Conservation (phyloP, 2,113 vertebrate genomes). For the Cichladusa arquata region DNA sequence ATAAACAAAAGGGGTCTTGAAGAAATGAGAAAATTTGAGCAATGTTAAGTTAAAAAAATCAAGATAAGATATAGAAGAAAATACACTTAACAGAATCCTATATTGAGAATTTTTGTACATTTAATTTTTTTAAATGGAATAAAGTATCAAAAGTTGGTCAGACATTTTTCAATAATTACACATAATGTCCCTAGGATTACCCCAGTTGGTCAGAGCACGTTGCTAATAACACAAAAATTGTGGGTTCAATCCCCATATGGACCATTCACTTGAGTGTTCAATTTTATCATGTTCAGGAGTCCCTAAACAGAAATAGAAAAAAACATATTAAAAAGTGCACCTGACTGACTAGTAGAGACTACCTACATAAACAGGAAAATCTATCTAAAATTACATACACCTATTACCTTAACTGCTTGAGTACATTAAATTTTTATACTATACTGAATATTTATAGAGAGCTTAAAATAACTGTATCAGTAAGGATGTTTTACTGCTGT, state of each 20-base stretch:
- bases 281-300: background rate
- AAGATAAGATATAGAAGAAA: background rate
- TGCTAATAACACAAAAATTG: background rate
- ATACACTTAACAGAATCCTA: accelerated
- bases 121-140: background rate
- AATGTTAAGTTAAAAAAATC: background rate
- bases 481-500: background rate
- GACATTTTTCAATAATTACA: background rate
- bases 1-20: background rate
- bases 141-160: background rate
- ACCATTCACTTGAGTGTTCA: background rate
- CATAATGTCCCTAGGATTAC: background rate
- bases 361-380: background rate
- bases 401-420: background rate
- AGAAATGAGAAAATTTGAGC: background rate
- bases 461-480: background rate
- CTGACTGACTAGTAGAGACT: background rate
- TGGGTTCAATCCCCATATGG: background rate
- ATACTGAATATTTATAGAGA: background rate
- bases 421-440: background rate
- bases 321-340: background rate
- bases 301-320: background rate
- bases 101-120: too few relatives aligned
- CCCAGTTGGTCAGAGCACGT: background rate
- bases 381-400: background rate